Evolutionary conservation across 1,140 invertebrate species (phyloP), one percentile per base, ranked within the genome.

Genomic region (Zaprionus africanus): DNA sequence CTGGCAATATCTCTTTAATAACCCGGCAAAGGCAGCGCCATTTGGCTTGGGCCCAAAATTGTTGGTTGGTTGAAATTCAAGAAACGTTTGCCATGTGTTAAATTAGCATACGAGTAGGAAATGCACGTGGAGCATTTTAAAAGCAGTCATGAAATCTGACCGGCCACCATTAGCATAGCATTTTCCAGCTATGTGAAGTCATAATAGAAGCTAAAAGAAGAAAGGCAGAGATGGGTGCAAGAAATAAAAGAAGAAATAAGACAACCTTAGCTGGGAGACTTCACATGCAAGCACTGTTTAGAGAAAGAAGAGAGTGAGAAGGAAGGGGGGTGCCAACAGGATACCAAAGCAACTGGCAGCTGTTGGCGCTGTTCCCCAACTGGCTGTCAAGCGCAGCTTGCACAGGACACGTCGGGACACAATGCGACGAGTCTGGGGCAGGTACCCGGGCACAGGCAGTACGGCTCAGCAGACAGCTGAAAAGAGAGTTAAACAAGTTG

Each of bases 401-500:
- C 51, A 34, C 26, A n/a, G 65, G 28, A 57, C 24, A 34, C 51
- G 26, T 61, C 12, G 34, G 46, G 31, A 38, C 26, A 28, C 22
- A 6, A 15, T 1, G 31, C 6, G 53, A 26, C 22, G 71, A 46
- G n/a, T 77, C 79, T 64, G 73, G 74, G 72, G 57, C 64, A 60
- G 19, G 67, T 41, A 54, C n/a, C n/a, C 59, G 70, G 73, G 60
- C 38, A 43, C 17, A 60, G 57, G 34, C 12, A 43, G 49, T 36
- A 15, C 17, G 58, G 28, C 31, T 38, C 19, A 54, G 67, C 57
- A 78, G 77, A 69, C 84, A 88, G 83, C 82, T 87, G 80, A 79
- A 86, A 87, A 62, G 83, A 88, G 81, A 87, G 84, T 78, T 78
- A 83, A 88, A 88, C 80, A 88, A 78, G 74, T 84, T 81, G 79